Evolutionary conservation across 1,140 invertebrate genomes (phyloP).

Genomic region (Bombus soroeensis): DNA sequence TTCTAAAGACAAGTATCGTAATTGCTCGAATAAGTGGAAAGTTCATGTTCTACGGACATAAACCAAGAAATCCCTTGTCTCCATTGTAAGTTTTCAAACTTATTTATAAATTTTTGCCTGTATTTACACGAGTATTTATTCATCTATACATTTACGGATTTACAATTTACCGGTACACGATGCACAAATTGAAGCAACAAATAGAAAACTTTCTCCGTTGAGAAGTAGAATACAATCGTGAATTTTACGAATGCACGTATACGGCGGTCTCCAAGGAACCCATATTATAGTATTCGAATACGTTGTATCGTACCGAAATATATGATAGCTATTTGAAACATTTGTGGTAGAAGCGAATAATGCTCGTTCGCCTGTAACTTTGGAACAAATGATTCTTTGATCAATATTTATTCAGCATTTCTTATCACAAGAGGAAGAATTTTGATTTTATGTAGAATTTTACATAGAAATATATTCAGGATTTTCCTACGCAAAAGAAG

Average conservation of each 20-base stretch:
- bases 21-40: too few relatives aligned
- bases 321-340: not conserved
- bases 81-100: too few relatives aligned
- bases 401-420: not conserved
- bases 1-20: too few relatives aligned
- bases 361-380: not conserved
- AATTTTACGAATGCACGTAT: not conserved
- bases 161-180: too few relatives aligned
- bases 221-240: not conserved
- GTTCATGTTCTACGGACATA: too few relatives aligned
- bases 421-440: not conserved
- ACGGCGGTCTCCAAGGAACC: too few relatives aligned
- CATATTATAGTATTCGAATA: not conserved
- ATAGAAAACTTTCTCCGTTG: not conserved
- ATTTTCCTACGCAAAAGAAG: not conserved
- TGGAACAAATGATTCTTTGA: not conserved
- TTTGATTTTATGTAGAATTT: not conserved
- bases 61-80: too few relatives aligned
- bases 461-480: rapidly evolving
- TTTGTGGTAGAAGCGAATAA: not conserved
- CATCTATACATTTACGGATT: too few relatives aligned
- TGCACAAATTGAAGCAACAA: too few relatives aligned
- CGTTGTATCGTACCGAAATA: not conserved
- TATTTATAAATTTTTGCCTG: too few relatives aligned
- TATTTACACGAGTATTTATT: too few relatives aligned